Base-by-base conservation (phyloP, 2,113 vertebrate species). In the Plecturocebus donacophilus region DNA sequence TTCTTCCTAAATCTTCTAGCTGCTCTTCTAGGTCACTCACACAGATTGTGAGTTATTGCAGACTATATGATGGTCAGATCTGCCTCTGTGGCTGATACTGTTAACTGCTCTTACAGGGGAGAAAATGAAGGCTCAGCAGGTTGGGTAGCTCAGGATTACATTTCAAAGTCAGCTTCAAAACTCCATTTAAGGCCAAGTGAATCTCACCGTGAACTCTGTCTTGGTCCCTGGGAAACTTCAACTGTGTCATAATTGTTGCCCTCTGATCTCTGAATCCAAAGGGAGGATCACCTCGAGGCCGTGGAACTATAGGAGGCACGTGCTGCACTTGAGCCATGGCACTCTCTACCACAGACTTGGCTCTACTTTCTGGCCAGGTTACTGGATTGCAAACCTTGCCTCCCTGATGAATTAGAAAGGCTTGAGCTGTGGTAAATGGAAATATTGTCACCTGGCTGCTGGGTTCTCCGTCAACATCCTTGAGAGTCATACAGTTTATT, bases 271-370 rank as follows among this genome's bases (percentile, higher is more conserved):
- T n/a, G 90, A 42, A 35, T 58, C 90, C 70, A 49, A 21, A 77
- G 16, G 9, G 11, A 10, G 42, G 71, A 4, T 49, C 21, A 8
- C 2, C 10, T 54, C 4, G 0, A 2, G 35, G 91, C 66, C 5
- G 0, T 3, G 75, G 61, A 38, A 4, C 47, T 10, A 1, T 1
- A 2, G 12, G n/a, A 76, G 56, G 21, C 3, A 1, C 64, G 1
- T 0, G 0, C 71, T 0, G 0, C 71, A 10, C n/a, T 0, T 35
- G 73, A 73, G 16, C 45, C 40, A 0, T 0, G 1, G 35, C 35
- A 3, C 8, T 11, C 38, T 21, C 21, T 3, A 0, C 49, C 0
- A 0, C 14, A 5, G 5, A 17, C 32, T 27, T 3, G 20, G 8
- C 79, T 87, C 70, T 20, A 0, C 77, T 10, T 25, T 23, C 90